Conservation (phyloP, 2,888 invertebrate species). For the Lasius platythorax region DNA sequence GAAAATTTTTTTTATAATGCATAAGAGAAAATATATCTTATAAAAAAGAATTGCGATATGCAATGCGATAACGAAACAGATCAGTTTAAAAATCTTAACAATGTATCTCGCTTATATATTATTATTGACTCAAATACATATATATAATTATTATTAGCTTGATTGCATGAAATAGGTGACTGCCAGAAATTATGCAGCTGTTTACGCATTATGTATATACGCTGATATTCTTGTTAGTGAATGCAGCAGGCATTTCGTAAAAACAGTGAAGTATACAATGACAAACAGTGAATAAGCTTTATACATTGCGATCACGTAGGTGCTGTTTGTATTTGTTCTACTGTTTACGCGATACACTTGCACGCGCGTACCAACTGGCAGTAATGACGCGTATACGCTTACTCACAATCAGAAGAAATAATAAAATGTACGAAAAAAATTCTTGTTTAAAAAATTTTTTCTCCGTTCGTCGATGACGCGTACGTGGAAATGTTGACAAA, state of each 20-base stretch:
- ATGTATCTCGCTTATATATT: slow-evolving; percentile 1
- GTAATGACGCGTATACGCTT: slow-evolving; percentile 32
- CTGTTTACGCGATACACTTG: slow-evolving; percentile 48
- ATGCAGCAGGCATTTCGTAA: neutral
- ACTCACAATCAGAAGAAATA: neutral
- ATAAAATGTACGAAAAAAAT: slow-evolving; percentile 8
- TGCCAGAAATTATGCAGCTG: slow-evolving; percentile 15
- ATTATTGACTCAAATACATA: neutral
- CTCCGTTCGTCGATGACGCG: neutral
- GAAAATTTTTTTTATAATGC: neutral
- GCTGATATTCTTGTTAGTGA: slow-evolving; percentile 4
- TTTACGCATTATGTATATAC: neutral
- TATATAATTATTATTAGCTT: neutral
- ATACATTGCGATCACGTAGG: slow-evolving; percentile 46
- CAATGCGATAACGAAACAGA: neutral
- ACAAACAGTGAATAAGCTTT: neutral
- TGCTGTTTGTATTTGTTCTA: slow-evolving; percentile 33
- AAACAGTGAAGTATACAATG: slow-evolving; percentile 12
- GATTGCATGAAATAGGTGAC: neutral
- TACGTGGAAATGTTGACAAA: slow-evolving; percentile 4
- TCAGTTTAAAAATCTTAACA: slow-evolving; percentile 7
- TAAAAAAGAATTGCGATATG: neutral
- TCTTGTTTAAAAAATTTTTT: slow-evolving; percentile 13
- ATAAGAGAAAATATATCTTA: neutral
- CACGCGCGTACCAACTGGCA: slow-evolving; percentile 24